Conservation (phyloP, 2,113 vertebrate species). For the Arvicanthis niloticus region DNA sequence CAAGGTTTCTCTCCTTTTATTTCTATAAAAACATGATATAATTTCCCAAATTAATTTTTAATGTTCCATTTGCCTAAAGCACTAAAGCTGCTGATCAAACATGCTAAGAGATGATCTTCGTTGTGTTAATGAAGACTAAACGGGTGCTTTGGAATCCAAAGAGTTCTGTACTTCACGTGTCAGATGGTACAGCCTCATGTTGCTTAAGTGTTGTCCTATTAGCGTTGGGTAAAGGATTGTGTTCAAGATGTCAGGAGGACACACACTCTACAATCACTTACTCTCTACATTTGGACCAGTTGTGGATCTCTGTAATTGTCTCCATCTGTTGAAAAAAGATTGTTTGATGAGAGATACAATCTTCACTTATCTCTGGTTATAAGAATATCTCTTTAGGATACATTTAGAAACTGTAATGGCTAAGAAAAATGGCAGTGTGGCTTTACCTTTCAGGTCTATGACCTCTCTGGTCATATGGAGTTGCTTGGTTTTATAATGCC, state of each 20-base stretch:
- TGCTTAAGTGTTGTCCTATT: not conserved
- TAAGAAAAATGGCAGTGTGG: not conserved
- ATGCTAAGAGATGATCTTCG: not conserved
- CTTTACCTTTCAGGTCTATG: not conserved
- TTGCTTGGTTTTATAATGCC: not conserved
- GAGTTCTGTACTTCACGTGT: not conserved
- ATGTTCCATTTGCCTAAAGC: not conserved
- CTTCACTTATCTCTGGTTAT: too few relatives aligned
- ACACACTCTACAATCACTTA: not conserved
- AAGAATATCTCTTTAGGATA: not conserved
- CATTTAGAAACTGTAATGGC: not conserved
- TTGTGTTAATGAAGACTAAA: not conserved
- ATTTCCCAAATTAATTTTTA: constrained; percentile 52
- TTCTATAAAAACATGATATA: constrained; percentile 44
- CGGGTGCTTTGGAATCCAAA: not conserved
- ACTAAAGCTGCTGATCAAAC: constrained; percentile 8
- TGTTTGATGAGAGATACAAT: not conserved
- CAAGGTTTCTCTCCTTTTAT: not conserved
- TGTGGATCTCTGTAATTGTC: not conserved
- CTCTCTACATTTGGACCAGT: not conserved
- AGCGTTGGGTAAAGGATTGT: not conserved
- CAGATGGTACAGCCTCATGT: not conserved
- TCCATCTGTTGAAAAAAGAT: not conserved
- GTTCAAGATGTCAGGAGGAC: not conserved
- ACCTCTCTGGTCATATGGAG: not conserved